phyloP scores from a whole-genome alignment of 1,140 invertebrate genomes.

The Temnothorax longispinosus region DNA sequence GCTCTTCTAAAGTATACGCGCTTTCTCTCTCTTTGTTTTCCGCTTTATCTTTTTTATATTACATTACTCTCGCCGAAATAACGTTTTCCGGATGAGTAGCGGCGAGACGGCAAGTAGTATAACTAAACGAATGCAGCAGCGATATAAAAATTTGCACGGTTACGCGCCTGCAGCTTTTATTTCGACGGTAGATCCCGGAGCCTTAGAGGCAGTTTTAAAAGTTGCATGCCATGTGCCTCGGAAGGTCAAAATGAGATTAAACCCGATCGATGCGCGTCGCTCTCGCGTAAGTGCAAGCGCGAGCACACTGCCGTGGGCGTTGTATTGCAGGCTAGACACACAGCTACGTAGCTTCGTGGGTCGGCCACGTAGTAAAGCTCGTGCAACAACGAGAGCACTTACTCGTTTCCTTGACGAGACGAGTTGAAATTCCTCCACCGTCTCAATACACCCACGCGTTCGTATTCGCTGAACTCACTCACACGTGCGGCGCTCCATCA shows the following conservation, averaged over 20 bases:
- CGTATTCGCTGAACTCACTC: background rate
- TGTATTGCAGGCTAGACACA: constrained; percentile 39
- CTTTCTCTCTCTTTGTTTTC: background rate
- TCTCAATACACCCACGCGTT: constrained; percentile 24
- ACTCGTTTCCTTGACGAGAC: constrained; percentile 13
- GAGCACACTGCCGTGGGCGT: constrained; percentile 14
- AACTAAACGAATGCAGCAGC: constrained; percentile 11
- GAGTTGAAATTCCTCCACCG: constrained; percentile 27
- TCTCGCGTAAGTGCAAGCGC: constrained; percentile 35
- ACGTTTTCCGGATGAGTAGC: background rate
- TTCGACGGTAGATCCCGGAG: constrained; percentile 2
- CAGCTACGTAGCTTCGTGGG: constrained; percentile 37
- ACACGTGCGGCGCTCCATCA: too few relatives aligned
- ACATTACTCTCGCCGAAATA: background rate
- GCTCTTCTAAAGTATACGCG: background rate
- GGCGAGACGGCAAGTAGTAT: background rate
- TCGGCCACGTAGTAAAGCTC: constrained; percentile 44
- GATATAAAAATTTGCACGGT: constrained; percentile 13
- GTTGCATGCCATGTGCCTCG: background rate
- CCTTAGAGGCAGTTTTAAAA: constrained; percentile 27
- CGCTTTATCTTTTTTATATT: constrained; percentile 22
- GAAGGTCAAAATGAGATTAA: constrained; percentile 50
- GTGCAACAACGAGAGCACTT: constrained; percentile 65
- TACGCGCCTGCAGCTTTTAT: background rate
- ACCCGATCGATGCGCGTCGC: constrained; percentile 41